Evolutionary conservation across 2,113 vertebrate genomes (phyloP), one percentile per base, ranked within the genome.

Genomic region (Oenanthe melanoleuca): DNA sequence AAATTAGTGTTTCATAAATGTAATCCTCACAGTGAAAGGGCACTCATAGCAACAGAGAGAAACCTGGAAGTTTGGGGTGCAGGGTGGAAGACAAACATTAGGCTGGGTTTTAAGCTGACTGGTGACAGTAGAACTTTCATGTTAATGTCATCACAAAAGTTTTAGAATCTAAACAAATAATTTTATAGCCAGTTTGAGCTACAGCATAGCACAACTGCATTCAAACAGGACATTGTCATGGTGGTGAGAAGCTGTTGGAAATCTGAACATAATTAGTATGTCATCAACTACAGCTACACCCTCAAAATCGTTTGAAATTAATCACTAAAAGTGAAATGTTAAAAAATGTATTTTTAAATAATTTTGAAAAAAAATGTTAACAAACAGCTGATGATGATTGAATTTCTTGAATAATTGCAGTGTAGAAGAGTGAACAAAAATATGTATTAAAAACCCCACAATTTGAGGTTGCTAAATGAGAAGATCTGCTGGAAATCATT

Each of bases 81-180:
- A 79, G 89, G 52, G 29, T 33, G 79, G 79, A 63, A 90, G 50
- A 34, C 38, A 92, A 93, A 93, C 52, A 33, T 91, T 56, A 94
- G 91, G 71, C 82, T 15, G 0, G 59, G 42, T 78, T 42, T 85
- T 93, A 91, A 94, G 84, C 79, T 96, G 47, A 19, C 60, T 70
- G 56, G 29, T 61, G 77, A 70, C 33, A 61, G 44, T 31, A 9
- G 49, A 95, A 94, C 81, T 93, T 96, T 37, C 1, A 5, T 81
- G 86, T 45, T 93, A 67, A 53, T 3, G 0, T 80, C 94, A 37
- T 78, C 52, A 31, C 53, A 57, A 55, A 85, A 95, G 96, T 97
- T 97, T 92, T 44, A 83, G 75, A 82, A 96, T 83, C 49, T 42
- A 70, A 78, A 70, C 71, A 94, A 91, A 95, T 92, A 60, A 92